phyloP scores from a whole-genome alignment of 2,888 invertebrate species.

The Carterocephalus palaemon region DNA sequence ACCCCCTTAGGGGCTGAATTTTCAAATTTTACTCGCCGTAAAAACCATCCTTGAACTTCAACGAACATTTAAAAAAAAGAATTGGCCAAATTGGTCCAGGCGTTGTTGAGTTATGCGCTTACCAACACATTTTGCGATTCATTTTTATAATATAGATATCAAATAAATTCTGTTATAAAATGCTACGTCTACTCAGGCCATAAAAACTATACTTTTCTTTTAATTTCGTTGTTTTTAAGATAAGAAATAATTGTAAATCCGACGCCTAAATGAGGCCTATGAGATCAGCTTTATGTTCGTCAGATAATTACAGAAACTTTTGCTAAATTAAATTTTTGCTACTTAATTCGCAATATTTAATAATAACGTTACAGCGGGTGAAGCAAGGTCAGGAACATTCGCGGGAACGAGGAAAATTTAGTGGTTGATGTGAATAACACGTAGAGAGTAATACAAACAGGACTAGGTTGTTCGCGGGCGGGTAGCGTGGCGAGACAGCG shows the following conservation, averaged over 20 bases:
- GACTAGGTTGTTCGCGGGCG: conserved; percentile 1
- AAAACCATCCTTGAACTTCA: too few relatives aligned
- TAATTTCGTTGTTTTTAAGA: conserved; percentile 61
- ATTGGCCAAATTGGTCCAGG: too few relatives aligned
- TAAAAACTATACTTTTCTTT: conserved; percentile 61
- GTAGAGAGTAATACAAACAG: conserved; percentile 4
- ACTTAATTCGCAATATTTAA: too few relatives aligned
- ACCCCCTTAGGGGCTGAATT: too few relatives aligned
- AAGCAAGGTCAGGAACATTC: too few relatives aligned
- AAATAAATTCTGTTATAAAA: conserved; percentile 46
- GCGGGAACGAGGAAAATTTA: too few relatives aligned
- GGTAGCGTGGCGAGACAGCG: conserved; percentile 21
- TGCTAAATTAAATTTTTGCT: not conserved
- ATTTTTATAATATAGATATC: too few relatives aligned
- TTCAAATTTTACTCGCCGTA: too few relatives aligned
- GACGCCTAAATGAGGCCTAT: conserved; percentile 60
- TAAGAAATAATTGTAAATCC: conserved; percentile 67
- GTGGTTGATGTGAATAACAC: conserved; percentile 1
- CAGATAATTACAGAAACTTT: conserved; percentile 39
- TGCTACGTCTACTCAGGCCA: conserved; percentile 50
- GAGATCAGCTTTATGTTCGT: conserved; percentile 59
- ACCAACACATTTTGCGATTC: too few relatives aligned
- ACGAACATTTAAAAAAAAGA: too few relatives aligned
- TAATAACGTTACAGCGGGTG: too few relatives aligned
- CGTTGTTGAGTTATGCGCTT: too few relatives aligned